Percentiles rank a stretch among this genome's conserved stretches.
These are phyloP conservation scores for Ligdia adustata DNA, from an alignment of 2,888 invertebrate species.

Conservation along the genomic window DNA sequence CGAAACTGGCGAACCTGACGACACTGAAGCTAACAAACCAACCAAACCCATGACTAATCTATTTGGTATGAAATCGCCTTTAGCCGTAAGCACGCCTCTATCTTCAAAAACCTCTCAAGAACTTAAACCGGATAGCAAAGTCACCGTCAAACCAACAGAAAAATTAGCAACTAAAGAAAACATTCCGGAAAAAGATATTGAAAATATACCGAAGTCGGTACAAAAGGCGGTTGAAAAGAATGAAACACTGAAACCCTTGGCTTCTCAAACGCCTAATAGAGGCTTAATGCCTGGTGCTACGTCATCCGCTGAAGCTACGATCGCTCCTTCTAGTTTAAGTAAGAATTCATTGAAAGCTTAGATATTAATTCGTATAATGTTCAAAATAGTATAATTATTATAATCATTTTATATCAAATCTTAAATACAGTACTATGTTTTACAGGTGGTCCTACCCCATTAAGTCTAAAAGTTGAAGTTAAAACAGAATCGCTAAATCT, in stretches of 20 bases:
- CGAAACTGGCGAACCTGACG: conserved; percentile 68
- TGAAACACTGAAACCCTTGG: conserved; percentile 52
- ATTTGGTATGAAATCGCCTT: conserved; percentile 53
- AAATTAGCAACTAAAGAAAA: conserved; percentile 57
- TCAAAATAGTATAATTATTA: too few species aligned
- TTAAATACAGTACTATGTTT: not conserved
- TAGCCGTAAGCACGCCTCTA: conserved; percentile 44
- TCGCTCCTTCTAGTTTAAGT: conserved; percentile 34
- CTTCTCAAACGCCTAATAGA: conserved; percentile 42
- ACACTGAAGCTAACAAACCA: conserved; percentile 33
- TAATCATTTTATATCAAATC: not conserved
- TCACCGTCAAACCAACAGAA: conserved; percentile 43
- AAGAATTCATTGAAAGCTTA: too few species aligned
- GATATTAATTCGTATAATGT: too few species aligned
- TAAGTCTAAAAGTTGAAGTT: conserved; percentile 35
- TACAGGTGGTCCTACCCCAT: conserved; percentile 40
- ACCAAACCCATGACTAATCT: conserved; percentile 58
- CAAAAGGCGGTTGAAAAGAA: conserved; percentile 44
- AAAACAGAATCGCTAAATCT: conserved; percentile 34
- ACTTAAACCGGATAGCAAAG: conserved; percentile 37
- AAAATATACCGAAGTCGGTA: conserved; percentile 36
- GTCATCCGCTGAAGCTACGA: conserved; percentile 37
- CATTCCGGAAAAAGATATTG: conserved; percentile 43
- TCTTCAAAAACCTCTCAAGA: conserved; percentile 51
- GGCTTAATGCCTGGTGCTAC: conserved; percentile 37